phyloP scores from a whole-genome alignment of 2,888 invertebrate species.

The Allolobophora icterica region DNA sequence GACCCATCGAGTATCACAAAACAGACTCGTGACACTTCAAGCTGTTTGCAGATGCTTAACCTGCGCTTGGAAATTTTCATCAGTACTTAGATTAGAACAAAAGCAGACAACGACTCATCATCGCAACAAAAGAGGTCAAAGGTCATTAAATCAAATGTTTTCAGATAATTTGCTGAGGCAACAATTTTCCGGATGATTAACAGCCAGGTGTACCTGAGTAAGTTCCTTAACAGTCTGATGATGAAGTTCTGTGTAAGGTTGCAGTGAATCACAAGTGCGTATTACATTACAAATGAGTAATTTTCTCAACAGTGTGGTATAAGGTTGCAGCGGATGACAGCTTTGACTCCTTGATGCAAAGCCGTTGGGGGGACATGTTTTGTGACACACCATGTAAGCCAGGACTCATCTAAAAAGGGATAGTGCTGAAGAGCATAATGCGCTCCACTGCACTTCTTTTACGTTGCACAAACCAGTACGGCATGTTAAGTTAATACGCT shows the following conservation, averaged over 20 bases:
- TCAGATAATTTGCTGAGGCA: background rate
- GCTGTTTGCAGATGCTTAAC: background rate
- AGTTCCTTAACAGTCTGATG: background rate
- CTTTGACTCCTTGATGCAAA: too few species aligned
- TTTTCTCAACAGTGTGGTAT: too few species aligned
- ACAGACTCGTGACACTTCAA: conserved; percentile 8
- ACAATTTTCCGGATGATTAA: background rate
- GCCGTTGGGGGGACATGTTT: too few species aligned
- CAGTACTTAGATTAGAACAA: conserved; percentile 10
- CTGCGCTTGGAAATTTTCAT: background rate
- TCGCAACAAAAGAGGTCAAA: background rate
- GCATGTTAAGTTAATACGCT: too few species aligned
- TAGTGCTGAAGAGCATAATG: too few species aligned
- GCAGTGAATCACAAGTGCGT: background rate
- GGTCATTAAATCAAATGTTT: conserved; percentile 17
- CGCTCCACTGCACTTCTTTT: too few species aligned
- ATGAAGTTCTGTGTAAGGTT: background rate
- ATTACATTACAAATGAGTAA: background rate
- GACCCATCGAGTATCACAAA: conserved; percentile 3
- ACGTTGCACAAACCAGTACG: too few species aligned
- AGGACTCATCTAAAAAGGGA: too few species aligned
- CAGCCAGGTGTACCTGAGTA: background rate
- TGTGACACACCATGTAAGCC: too few species aligned
- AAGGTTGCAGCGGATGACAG: too few species aligned
- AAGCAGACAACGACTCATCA: background rate